These are phyloP conservation scores for Cichladusa arquata DNA, from an alignment of 2,113 vertebrate species.

Conservation along the genomic window DNA sequence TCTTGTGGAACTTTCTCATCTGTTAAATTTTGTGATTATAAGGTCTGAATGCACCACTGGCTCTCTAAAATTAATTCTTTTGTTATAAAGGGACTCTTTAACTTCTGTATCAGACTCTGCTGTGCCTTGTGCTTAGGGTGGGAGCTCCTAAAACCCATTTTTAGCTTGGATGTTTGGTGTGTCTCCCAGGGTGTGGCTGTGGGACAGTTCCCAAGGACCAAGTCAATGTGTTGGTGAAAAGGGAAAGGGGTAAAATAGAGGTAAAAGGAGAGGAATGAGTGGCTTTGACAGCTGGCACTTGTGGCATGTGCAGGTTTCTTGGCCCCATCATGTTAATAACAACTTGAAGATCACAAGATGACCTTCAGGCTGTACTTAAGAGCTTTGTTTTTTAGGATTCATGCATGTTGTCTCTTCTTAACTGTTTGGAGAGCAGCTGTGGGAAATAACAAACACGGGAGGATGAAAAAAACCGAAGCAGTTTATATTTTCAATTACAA, in stretches of 20 bases:
- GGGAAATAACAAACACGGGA: neutral
- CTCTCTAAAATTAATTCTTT: neutral
- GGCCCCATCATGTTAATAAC: neutral
- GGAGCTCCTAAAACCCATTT: neutral
- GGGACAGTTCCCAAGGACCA: neutral
- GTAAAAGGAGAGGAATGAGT: neutral
- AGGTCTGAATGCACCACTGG: neutral
- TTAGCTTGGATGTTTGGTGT: rapidly evolving
- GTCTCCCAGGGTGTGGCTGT: neutral
- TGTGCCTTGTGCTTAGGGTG: neutral
- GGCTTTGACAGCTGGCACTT: neutral
- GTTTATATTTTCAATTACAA: neutral
- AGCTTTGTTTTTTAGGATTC: neutral
- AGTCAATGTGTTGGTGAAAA: neutral
- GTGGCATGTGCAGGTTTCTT: neutral
- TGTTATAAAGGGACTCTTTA: neutral
- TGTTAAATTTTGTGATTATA: neutral
- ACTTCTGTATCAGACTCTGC: neutral
- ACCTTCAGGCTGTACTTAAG: neutral
- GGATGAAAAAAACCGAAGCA: neutral
- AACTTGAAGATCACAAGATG: neutral
- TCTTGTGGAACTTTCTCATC: neutral
- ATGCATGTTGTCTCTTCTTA: neutral
- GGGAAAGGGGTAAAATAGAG: neutral
- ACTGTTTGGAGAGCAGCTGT: neutral